These are phyloP conservation scores for Gymnoscopelus braueri DNA, from an alignment of 2,797 vertebrate genomes.

Conservation along the genomic window DNA sequence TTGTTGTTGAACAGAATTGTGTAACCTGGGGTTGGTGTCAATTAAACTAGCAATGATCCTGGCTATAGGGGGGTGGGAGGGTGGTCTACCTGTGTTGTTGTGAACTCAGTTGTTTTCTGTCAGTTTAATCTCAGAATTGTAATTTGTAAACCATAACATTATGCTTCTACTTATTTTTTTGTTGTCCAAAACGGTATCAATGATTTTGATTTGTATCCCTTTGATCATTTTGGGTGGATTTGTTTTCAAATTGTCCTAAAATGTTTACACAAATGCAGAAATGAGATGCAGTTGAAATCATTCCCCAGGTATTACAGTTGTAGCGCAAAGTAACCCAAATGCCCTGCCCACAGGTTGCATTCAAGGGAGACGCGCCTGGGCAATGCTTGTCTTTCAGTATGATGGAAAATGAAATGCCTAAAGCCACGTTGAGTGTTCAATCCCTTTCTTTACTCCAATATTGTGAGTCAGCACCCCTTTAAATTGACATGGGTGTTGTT, in stretches of 20 bases:
- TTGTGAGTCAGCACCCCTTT: conserved; percentile 52
- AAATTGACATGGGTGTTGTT: conserved; percentile 50
- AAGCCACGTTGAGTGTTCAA: conserved; percentile 60
- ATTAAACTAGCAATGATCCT: conserved; percentile 12
- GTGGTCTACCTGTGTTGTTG: conserved; percentile 27
- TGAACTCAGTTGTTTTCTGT: conserved; percentile 18
- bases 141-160: conserved; percentile 30
- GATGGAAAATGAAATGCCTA: conserved; percentile 64
- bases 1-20: conserved; percentile 15
- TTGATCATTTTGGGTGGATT: conserved; percentile 42
- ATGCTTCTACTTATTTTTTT: background rate
- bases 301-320: conserved; percentile 19
- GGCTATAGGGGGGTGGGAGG: conserved; percentile 18
- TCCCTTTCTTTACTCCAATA: conserved; percentile 56
- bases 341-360: conserved; percentile 69
- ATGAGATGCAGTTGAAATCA: conserved; percentile 38
- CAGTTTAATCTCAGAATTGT: conserved; percentile 24
- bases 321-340: conserved; percentile 40
- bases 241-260: conserved; percentile 34
- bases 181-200: conserved; percentile 23
- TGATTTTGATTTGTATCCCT: conserved; percentile 30
- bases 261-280: conserved; percentile 17
- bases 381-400: conserved; percentile 57
- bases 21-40: too few relatives aligned
- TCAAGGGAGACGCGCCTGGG: conserved; percentile 56